A percentile compares a stretch with the other conserved stretches of the same genome.
Conservation (phyloP, 2,797 vertebrate species). For the Macrochelys suwanniensis region DNA sequence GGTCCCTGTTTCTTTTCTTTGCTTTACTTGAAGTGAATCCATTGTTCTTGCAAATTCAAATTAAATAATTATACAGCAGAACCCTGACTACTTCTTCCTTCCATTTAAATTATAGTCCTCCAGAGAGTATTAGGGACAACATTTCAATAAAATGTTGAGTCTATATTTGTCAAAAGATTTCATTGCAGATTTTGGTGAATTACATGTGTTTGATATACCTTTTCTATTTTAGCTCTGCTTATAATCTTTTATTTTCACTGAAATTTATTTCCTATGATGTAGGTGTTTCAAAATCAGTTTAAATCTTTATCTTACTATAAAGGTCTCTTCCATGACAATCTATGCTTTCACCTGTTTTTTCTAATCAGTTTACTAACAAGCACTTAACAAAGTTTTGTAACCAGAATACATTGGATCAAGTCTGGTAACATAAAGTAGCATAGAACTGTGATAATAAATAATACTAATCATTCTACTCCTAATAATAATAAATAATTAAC, state of each 20-base stretch:
- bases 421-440: neutral
- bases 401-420: neutral
- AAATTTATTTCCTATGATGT: neutral
- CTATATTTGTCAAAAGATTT: neutral
- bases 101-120: neutral
- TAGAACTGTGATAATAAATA: neutral
- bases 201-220: accelerated
- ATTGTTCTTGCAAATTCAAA: neutral
- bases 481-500: too few species aligned
- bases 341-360: neutral
- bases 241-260: accelerated
- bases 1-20: neutral
- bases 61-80: neutral
- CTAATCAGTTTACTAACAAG: neutral
- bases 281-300: neutral
- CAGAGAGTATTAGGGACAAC: neutral
- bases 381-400: neutral
- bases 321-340: neutral
- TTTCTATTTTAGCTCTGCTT: neutral
- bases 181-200: neutral
- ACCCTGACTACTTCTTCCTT: neutral
- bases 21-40: neutral
- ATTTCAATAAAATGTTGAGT: neutral
- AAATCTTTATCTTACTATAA: neutral
- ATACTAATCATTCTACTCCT: too few species aligned